A percentile compares a stretch with the other conserved stretches of the same genome.
Evolutionary conservation across 1,140 invertebrate species (phyloP).

Genomic region (Cecropterus lyciades): DNA sequence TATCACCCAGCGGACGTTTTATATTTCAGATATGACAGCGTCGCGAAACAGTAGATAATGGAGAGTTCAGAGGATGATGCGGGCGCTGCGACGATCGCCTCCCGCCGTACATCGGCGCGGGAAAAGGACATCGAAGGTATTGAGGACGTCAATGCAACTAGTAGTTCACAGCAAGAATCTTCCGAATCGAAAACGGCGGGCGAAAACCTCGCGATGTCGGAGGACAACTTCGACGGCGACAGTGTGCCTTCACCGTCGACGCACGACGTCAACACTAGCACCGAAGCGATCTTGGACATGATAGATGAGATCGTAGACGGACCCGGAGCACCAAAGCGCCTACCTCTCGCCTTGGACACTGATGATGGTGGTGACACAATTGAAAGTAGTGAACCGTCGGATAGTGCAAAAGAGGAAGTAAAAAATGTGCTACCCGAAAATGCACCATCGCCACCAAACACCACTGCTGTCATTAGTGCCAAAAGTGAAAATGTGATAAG

Average conservation of each 20-base stretch:
- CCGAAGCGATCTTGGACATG: conserved; percentile 82
- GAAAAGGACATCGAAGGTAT: conserved; percentile 77
- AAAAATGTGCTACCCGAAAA: conserved; percentile 31
- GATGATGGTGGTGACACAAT: conserved; percentile 28
- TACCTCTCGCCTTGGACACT: conserved; percentile 47
- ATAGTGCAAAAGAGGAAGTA: conserved; percentile 1
- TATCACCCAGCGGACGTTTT: conserved; percentile 79
- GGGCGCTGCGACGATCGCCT: conserved; percentile 79
- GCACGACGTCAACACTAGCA: conserved; percentile 78
- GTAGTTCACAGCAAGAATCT: conserved; percentile 65
- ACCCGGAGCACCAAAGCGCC: conserved; percentile 69
- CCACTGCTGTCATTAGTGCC: conserved; percentile 51
- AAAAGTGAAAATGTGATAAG: conserved; percentile 50
- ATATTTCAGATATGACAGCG: conserved; percentile 83
- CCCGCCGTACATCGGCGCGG: conserved; percentile 82
- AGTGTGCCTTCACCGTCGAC: conserved; percentile 74
- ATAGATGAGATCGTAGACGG: conserved; percentile 81
- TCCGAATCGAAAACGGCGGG: conserved; percentile 61
- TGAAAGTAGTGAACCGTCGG: conserved; percentile 9
- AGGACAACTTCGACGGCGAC: conserved; percentile 77
- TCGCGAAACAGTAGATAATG: conserved; percentile 84
- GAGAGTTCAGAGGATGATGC: conserved; percentile 84
- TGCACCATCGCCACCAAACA: conserved; percentile 26
- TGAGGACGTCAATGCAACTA: conserved; percentile 75
- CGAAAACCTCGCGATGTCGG: conserved; percentile 74